Evolutionary conservation across 1,140 invertebrate genomes (phyloP), one percentile per base, ranked within the genome.

Genomic region (Scylla paramamosain): DNA sequence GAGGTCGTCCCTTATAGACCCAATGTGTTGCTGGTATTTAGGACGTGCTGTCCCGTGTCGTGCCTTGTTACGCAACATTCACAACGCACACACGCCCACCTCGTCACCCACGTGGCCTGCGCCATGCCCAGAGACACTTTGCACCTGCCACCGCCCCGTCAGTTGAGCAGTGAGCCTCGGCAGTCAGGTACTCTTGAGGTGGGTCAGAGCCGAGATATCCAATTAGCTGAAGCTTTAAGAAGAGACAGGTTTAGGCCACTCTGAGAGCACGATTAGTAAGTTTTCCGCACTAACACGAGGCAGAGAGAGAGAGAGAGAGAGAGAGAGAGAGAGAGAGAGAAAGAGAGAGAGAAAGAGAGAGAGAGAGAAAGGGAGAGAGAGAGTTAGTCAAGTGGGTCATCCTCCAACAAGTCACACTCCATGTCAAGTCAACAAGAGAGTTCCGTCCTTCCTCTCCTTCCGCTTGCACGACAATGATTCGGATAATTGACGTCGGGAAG

Each of bases 271-370:
- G 39, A 39, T 39, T 39, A 39, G 39, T 39, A 39, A 39, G 39
- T 39, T 39, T 6, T 2, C 6, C 39, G 39, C 12, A 59, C 12
- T 4, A 14, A 48, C 6, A 48, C 6, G 52, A 59, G 52, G 8
- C 46, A n/a, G 89, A n/a, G 46, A n/a, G 39, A 59, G 89, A 59
- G 46, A 59, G 89, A 91, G 46, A 59, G 46, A 46, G 89, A 91
- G 89, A 59, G 46, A 59, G 89, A 91, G 89, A 46, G 86, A 52
- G 39, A 59, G 46, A 59, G 46, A 91, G 89, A 46, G 46, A 28
- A 45, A 48, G 89, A 52, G 4, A 52, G 45, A 87, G 84, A 39
- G 29, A 39, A 29, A 87, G 84, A 39, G 84, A 39, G 82, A 46
- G 87, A 89, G 87, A 45, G 87, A 46, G 39, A 46, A 29, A 28